Evolutionary conservation across 2,113 vertebrate genomes (phyloP).

Genomic region (Silurus glanis): DNA sequence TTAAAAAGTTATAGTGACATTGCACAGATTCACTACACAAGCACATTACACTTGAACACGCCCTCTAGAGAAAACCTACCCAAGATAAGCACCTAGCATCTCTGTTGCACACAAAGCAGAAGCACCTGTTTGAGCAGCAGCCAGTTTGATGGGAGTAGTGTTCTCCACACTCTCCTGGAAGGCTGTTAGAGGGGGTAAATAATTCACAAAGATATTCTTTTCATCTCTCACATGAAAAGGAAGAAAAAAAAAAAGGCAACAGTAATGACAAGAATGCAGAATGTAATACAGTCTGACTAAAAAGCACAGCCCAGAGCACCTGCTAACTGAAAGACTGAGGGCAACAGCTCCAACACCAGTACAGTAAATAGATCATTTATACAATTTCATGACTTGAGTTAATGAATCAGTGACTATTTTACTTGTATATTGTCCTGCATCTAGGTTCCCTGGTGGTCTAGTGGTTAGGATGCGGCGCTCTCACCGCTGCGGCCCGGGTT

Average conservation of each 20-base stretch:
- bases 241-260: not conserved
- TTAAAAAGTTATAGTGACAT: not conserved
- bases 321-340: conserved; percentile 8
- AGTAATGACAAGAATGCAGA: conserved; percentile 37
- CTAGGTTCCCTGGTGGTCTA: too few relatives aligned
- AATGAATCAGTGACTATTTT: not conserved
- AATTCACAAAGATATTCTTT: conserved; percentile 37
- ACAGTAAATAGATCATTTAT: not conserved
- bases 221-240: conserved; percentile 43
- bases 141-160: conserved; percentile 18
- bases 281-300: conserved; percentile 16
- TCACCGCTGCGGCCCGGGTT: too few relatives aligned
- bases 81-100: not conserved
- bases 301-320: conserved; percentile 6
- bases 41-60: not conserved
- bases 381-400: not conserved
- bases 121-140: conserved; percentile 33
- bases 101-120: not conserved
- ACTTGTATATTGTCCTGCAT: not conserved
- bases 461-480: too few relatives aligned
- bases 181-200: not conserved
- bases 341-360: not conserved
- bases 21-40: not conserved
- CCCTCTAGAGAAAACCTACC: not conserved
- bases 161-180: conserved; percentile 28